These are phyloP conservation scores for Sipha flava DNA, from an alignment of 1,140 invertebrate genomes.

Conservation along the genomic window DNA sequence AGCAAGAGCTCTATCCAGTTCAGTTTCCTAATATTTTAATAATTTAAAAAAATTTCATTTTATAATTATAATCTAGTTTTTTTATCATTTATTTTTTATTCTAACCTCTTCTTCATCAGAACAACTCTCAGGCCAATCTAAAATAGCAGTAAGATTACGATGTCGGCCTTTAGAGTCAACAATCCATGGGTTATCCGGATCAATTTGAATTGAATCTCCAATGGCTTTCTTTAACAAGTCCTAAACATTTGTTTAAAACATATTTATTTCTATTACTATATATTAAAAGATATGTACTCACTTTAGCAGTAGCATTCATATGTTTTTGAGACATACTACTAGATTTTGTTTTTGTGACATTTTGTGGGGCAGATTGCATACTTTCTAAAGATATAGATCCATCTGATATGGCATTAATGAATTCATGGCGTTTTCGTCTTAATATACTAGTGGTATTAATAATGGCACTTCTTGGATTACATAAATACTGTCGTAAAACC, in stretches of 20 bases:
- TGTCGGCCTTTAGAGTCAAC: slow-evolving; percentile 50
- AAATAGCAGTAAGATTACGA: slow-evolving; percentile 50
- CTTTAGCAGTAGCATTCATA: slow-evolving; percentile 14
- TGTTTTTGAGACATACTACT: not conserved
- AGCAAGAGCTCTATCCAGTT: slow-evolving; percentile 39
- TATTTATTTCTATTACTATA: not conserved
- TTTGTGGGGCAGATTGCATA: slow-evolving; percentile 25
- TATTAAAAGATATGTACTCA: not conserved
- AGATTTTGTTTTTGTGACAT: not conserved
- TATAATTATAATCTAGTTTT: not conserved
- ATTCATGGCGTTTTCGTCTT: slow-evolving; percentile 56
- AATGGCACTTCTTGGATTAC: slow-evolving; percentile 54
- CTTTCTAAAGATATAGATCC: slow-evolving; percentile 60
- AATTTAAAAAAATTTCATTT: not conserved
- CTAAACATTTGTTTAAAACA: not conserved
- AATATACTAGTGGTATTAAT: slow-evolving; percentile 53
- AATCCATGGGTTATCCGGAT: slow-evolving; percentile 51
- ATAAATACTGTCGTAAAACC: slow-evolving; percentile 56
- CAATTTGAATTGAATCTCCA: slow-evolving; percentile 48
- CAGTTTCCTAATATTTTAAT: slow-evolving; percentile 29
- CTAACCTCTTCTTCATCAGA: slow-evolving; percentile 49
- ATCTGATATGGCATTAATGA: slow-evolving; percentile 56
- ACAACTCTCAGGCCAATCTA: slow-evolving; percentile 55
- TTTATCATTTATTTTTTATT: not conserved
- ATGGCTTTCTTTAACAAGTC: slow-evolving; percentile 43